Percentiles rank a stretch among this genome's conserved stretches.
phyloP scores from a whole-genome alignment of 1,140 invertebrate species.

The Cydia splendana region DNA sequence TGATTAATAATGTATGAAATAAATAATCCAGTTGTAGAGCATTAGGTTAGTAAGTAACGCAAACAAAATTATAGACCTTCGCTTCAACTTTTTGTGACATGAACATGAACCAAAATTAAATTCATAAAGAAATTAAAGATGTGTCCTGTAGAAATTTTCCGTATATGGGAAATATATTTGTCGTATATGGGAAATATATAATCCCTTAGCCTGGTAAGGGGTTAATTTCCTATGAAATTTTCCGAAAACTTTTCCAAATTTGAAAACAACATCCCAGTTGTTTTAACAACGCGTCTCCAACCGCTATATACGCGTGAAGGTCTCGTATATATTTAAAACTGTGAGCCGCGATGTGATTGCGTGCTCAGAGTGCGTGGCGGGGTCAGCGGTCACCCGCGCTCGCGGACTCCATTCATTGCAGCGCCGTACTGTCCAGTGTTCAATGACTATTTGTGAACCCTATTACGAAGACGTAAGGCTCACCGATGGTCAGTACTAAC shows the following conservation, averaged over 20 bases:
- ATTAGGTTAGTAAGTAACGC: neutral
- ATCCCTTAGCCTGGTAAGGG: no score
- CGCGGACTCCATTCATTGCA: neutral
- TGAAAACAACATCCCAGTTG: no score
- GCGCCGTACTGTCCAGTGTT: neutral
- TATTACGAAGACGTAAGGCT: neutral
- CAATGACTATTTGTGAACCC: neutral
- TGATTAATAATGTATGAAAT: slow-evolving; percentile 5
- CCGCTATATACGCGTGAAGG: neutral
- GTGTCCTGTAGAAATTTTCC: no score
- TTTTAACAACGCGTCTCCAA: no score
- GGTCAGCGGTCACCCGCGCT: slow-evolving; percentile 23
- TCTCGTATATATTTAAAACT: neutral
- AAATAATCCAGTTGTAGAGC: neutral
- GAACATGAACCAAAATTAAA: no score
- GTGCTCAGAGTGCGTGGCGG: slow-evolving; percentile 26
- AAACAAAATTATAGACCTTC: neutral
- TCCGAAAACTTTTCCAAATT: no score
- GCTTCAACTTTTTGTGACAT: neutral
- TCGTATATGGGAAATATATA: no score
- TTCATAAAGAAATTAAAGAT: no score
- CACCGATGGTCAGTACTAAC: no score
- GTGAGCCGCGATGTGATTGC: neutral
- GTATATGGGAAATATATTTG: no score
- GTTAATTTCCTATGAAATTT: no score